Percentiles rank a stretch among this genome's conserved stretches.
Evolutionary conservation across 2,113 vertebrate genomes (phyloP).

Genomic region (Cephalopholis sonnerati): DNA sequence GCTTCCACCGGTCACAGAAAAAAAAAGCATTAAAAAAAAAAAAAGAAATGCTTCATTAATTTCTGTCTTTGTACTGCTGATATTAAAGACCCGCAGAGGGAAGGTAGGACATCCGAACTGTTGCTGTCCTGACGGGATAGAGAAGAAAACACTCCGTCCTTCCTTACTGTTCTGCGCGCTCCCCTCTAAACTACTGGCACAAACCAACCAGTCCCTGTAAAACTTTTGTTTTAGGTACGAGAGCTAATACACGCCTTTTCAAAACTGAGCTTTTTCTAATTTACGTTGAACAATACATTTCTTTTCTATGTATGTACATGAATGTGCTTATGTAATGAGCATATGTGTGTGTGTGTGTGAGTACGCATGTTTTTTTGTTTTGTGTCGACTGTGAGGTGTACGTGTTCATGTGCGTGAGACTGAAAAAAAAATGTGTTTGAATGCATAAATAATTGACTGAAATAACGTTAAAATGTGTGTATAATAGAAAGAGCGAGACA

Average conservation of each 20-base stretch:
- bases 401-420: conserved; percentile 7
- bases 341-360: conserved; percentile 30
- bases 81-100: conserved; percentile 78
- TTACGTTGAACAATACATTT: conserved; percentile 75
- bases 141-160: conserved; percentile 80
- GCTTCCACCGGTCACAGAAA: conserved; percentile 67
- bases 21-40: conserved; percentile 11
- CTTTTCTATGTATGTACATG: conserved; percentile 68
- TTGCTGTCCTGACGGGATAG: conserved; percentile 72
- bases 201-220: conserved; percentile 58
- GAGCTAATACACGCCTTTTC: conserved; percentile 79
- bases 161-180: conserved; percentile 69
- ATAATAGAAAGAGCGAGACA: neutral
- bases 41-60: conserved; percentile 74
- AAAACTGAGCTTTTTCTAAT: conserved; percentile 77
- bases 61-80: conserved; percentile 92
- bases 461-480: conserved; percentile 37
- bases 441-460: conserved; percentile 56
- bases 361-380: conserved; percentile 28
- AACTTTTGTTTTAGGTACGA: conserved; percentile 83
- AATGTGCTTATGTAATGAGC: conserved; percentile 67
- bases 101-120: conserved; percentile 61
- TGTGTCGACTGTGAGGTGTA: conserved; percentile 33
- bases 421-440: conserved; percentile 27
- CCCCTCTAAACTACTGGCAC: conserved; percentile 82